A percentile compares a stretch with the other conserved stretches of the same genome.
These are phyloP conservation scores for Nephrotoma flavescens DNA, from an alignment of 2,888 invertebrate species.

Conservation along the genomic window DNA sequence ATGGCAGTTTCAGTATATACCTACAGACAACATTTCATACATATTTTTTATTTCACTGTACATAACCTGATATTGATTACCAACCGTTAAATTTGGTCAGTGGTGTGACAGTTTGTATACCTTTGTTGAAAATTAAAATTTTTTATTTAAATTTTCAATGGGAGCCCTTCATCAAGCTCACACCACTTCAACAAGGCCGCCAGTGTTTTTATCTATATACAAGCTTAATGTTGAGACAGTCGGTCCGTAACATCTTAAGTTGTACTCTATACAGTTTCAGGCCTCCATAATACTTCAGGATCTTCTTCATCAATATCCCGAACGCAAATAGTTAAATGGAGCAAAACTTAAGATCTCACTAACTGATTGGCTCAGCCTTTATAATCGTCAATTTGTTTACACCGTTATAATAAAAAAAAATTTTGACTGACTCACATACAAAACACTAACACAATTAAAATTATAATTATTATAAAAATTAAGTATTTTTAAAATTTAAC, in stretches of 20 bases:
- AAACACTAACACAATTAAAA: background rate
- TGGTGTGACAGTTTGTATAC: background rate
- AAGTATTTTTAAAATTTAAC: background rate
- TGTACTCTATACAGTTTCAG: no score
- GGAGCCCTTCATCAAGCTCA: background rate
- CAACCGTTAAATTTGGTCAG: background rate
- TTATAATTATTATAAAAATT: background rate
- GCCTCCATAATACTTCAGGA: no score
- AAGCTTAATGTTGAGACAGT: no score
- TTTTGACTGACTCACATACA: background rate
- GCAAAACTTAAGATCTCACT: no score
- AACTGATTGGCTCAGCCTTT: no score
- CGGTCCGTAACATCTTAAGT: no score
- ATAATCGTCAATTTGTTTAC: conserved; percentile 1
- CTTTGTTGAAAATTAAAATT: background rate
- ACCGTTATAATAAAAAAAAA: background rate
- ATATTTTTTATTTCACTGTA: background rate
- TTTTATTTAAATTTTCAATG: background rate
- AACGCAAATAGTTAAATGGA: no score
- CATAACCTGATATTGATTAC: no score
- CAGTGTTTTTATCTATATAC: background rate
- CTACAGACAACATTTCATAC: background rate
- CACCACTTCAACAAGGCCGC: background rate
- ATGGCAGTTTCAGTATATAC: background rate
- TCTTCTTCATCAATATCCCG: no score